Base-by-base conservation (phyloP, 2,113 vertebrate species). In the Paramisgurnus dabryanus region DNA sequence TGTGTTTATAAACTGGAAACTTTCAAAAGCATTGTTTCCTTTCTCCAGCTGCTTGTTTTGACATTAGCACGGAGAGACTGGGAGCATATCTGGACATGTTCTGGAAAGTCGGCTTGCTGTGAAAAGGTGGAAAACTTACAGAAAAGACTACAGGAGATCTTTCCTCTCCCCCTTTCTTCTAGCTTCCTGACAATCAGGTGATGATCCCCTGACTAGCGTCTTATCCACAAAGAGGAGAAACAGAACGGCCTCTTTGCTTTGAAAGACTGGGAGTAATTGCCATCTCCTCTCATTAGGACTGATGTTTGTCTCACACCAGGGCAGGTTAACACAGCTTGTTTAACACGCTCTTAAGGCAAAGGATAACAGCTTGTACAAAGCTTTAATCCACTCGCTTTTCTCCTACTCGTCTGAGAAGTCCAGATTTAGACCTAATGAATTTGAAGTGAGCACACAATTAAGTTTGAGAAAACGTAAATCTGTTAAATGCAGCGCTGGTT, bases 1-100 rank as follows among this genome's bases (percentile, higher is more conserved):
- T 6, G 50, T 34, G 7, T 73, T 18, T 73, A 49, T 58, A 41
- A 78, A 58, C 68, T 66, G 39, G 69, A 8, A 45, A 76, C 22
- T 82, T 84, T 79, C 60, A 58, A 58, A 50, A 41, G 60, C n/a
- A 15, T 67, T 76, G 84, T 80, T 80, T 85, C 57, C 73, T 72
- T 57, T 85, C 18, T 61, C 78, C 41, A 22, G 7, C 55, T 18
- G 12, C 47, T 67, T n/a, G 68, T 1, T 27, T 13, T 69, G 66
- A 82, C 73, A 85, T 85, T 80, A 82, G 72, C 67, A 80, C 55
- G n/a, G 77, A 63, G 80, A 68, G 77, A 75, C 50, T 7, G 68
- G 58, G 73, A 80, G 57, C 55, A 39, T 78, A 70, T 83, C 69
- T 72, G 74, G 72, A n/a, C 79, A 74, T 40, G 58, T 39, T 39